phyloP scores from a whole-genome alignment of 2,797 vertebrate genomes.

The Tinamus major region DNA sequence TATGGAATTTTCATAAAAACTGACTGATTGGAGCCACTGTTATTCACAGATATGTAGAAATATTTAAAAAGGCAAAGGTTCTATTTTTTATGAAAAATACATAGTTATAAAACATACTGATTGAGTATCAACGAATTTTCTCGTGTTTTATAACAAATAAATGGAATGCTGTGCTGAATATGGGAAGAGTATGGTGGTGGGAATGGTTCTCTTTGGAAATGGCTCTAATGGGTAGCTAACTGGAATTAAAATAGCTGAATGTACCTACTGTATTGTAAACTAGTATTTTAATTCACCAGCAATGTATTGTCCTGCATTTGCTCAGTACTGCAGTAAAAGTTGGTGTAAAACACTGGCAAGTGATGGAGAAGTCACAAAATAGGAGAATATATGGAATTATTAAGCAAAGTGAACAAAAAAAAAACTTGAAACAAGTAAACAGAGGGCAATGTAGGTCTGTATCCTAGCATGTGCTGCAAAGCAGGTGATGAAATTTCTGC shows the following conservation, averaged over 20 bases:
- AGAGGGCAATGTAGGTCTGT: constrained; percentile 24
- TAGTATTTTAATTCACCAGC: constrained; percentile 52
- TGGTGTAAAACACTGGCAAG: constrained; percentile 46
- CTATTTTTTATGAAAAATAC: constrained; percentile 74
- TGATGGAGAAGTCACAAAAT: constrained; percentile 69
- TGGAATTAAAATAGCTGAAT: constrained; percentile 77
- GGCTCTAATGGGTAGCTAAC: constrained; percentile 69
- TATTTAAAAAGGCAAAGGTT: constrained; percentile 65
- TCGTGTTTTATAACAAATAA: constrained; percentile 67
- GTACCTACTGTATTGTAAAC: constrained; percentile 63
- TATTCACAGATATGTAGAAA: constrained; percentile 64
- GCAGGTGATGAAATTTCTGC: background rate
- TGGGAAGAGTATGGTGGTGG: constrained; percentile 18
- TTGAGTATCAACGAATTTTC: constrained; percentile 55
- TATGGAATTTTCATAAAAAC: constrained; percentile 62
- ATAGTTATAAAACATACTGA: constrained; percentile 68
- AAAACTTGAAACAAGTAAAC: constrained; percentile 26
- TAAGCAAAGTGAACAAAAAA: background rate
- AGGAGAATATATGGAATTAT: constrained; percentile 47
- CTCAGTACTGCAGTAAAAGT: constrained; percentile 63
- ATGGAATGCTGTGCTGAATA: constrained; percentile 22
- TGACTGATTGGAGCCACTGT: constrained; percentile 43
- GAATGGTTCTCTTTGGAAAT: background rate
- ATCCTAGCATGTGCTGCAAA: constrained; percentile 15
- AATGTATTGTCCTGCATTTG: constrained; percentile 37